phyloP scores from a whole-genome alignment of 92 coral and sea anemone genomes.

The Umimayanthus kanabou region DNA sequence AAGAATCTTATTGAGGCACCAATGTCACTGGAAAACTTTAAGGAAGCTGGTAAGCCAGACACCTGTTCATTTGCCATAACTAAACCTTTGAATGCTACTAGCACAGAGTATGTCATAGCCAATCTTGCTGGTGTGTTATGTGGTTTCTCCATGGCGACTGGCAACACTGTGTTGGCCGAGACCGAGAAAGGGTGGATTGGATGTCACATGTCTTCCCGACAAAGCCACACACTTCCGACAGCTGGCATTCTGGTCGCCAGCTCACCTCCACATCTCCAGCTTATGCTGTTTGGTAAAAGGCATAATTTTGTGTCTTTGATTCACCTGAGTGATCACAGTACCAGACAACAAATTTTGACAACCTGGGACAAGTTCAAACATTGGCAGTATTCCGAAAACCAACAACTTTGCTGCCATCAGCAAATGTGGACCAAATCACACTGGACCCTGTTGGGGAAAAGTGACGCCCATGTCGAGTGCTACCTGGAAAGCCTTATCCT shows the following conservation, averaged over 20 bases:
- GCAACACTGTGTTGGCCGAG: conserved; percentile 69
- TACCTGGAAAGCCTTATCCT: conserved; percentile 63
- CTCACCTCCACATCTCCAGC: conserved; percentile 46
- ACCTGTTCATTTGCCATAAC: conserved; percentile 69
- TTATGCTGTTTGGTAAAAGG: conserved; percentile 58
- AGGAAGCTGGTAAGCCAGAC: conserved; percentile 34
- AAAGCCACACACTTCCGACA: conserved; percentile 55
- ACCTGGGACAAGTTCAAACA: conserved; percentile 66
- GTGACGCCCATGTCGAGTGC: conserved; percentile 61
- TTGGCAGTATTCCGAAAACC: conserved; percentile 7
- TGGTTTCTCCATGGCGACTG: conserved; percentile 81
- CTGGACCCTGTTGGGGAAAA: conserved; percentile 56
- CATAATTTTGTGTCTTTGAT: conserved; percentile 58
- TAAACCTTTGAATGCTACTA: conserved; percentile 64
- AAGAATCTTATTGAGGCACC: conserved; percentile 55
- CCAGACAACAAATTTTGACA: conserved; percentile 21
- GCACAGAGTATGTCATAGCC: conserved; percentile 68
- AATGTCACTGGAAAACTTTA: conserved; percentile 45
- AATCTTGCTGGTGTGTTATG: conserved; percentile 59
- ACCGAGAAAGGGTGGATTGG: conserved; percentile 71
- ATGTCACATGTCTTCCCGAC: conserved; percentile 62
- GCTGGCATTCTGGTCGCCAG: conserved; percentile 69
- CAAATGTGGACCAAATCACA: conserved; percentile 44
- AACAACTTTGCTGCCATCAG: conserved; percentile 9
- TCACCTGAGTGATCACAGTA: conserved; percentile 65